phyloP scores from a whole-genome alignment of 1,140 invertebrate genomes.

The Nephila pilipes region DNA sequence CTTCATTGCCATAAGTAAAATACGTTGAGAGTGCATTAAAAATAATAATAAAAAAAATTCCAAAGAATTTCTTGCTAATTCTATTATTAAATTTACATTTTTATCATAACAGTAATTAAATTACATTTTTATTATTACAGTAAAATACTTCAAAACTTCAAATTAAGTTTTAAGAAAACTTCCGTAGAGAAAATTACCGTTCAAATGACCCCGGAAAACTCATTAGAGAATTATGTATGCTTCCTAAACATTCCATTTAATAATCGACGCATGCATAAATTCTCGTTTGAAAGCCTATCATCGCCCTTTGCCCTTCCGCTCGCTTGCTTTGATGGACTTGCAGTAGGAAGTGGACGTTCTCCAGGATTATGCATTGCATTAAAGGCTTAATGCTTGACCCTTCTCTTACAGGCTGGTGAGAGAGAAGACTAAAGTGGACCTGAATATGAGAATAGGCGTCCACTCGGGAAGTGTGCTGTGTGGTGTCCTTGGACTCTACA shows the following conservation, averaged over 20 bases:
- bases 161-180: no score
- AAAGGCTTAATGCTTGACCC: not conserved
- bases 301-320: not conserved
- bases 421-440: conserved; percentile 84
- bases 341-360: not conserved
- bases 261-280: not conserved
- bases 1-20: no score
- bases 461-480: conserved; percentile 83
- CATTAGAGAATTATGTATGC: no score
- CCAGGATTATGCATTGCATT: not conserved
- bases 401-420: conserved; percentile 74
- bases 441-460: conserved; percentile 97
- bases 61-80: no score
- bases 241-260: not conserved
- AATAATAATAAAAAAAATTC: no score
- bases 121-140: no score
- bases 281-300: not conserved
- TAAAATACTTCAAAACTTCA: no score
- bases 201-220: no score
- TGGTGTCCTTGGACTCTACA: conserved; percentile 86
- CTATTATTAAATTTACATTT: no score
- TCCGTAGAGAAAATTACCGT: no score
- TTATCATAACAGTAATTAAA: no score
- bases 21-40: no score
- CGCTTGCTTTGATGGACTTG: not conserved